Evolutionary conservation across 1,140 invertebrate genomes (phyloP).

Genomic region (Melipona quadrifasciata): DNA sequence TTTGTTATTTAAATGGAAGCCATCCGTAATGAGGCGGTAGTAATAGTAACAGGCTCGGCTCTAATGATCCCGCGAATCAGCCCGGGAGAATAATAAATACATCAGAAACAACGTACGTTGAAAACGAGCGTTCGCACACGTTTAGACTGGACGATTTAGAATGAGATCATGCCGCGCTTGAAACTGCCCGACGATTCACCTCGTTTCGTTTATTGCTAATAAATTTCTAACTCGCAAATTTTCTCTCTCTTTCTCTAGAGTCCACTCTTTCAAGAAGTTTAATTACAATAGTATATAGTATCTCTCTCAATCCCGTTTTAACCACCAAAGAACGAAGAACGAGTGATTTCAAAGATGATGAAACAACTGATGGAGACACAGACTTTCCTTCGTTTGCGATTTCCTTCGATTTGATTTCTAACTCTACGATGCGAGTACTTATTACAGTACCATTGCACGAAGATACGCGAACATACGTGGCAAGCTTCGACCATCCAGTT

Average conservation of each 20-base stretch:
- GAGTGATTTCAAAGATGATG: not conserved
- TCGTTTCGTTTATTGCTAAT: not conserved
- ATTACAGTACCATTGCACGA: not conserved
- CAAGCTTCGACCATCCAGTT: not conserved
- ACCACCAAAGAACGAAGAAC: not conserved
- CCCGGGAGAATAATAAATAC: conserved; percentile 22
- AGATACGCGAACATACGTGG: not conserved
- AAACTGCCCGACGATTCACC: too few species aligned
- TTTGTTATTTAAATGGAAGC: conserved; percentile 25
- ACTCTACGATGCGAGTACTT: too few species aligned
- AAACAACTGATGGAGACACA: not conserved
- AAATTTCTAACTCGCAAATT: not conserved
- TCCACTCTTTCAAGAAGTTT: not conserved
- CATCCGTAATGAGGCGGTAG: conserved; percentile 5
- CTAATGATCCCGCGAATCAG: conserved; percentile 34
- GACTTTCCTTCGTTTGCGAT: not conserved
- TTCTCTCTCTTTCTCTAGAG: not conserved
- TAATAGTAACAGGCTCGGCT: conserved; percentile 19
- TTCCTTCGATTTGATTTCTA: conserved; percentile 5
- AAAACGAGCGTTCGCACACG: too few species aligned
- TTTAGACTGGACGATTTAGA: not conserved
- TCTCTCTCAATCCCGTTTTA: too few species aligned
- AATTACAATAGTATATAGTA: not conserved
- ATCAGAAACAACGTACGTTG: conserved; percentile 7
- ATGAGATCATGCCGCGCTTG: not conserved